Percentiles rank a stretch among this genome's conserved stretches.
Evolutionary conservation across 1,140 invertebrate species (phyloP).

Genomic region (Ips typographus): DNA sequence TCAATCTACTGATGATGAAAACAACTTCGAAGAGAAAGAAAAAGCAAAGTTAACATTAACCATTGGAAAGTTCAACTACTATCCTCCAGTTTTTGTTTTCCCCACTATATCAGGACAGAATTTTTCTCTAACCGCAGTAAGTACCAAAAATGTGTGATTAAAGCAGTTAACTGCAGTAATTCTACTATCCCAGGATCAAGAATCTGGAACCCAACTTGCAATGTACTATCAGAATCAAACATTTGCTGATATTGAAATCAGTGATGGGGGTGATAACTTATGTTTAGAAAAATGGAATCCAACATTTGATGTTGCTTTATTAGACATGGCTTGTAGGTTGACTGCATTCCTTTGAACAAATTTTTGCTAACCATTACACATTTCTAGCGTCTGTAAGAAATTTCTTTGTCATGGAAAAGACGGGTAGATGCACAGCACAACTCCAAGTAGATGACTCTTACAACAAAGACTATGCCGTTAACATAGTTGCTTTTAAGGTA

Average conservation of each 20-base stretch:
- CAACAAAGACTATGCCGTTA: conserved; percentile 15
- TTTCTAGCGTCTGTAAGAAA: neutral
- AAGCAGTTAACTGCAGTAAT: neutral
- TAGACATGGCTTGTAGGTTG: conserved; percentile 8
- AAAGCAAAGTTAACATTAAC: conserved; percentile 7
- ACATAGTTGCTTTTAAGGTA: conserved; percentile 21
- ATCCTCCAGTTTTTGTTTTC: conserved; percentile 15
- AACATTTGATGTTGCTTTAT: conserved; percentile 11
- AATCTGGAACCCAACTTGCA: conserved; percentile 8
- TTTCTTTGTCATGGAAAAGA: neutral
- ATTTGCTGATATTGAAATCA: conserved; percentile 15
- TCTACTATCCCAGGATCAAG: conserved; percentile 16
- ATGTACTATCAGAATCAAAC: conserved; percentile 7
- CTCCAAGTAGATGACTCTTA: conserved; percentile 24
- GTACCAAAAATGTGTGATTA: neutral
- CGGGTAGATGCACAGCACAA: conserved; percentile 19
- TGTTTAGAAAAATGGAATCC: conserved; percentile 24
- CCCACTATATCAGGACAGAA: neutral
- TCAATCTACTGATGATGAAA: conserved; percentile 1
- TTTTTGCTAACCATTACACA: neutral
- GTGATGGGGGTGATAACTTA: neutral
- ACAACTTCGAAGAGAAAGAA: neutral
- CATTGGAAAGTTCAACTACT: conserved; percentile 41
- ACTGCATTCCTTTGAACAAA: neutral
- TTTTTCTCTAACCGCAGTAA: neutral